Conservation (phyloP, 2,888 invertebrate species). For the Nematopogon swammerdamellus region DNA sequence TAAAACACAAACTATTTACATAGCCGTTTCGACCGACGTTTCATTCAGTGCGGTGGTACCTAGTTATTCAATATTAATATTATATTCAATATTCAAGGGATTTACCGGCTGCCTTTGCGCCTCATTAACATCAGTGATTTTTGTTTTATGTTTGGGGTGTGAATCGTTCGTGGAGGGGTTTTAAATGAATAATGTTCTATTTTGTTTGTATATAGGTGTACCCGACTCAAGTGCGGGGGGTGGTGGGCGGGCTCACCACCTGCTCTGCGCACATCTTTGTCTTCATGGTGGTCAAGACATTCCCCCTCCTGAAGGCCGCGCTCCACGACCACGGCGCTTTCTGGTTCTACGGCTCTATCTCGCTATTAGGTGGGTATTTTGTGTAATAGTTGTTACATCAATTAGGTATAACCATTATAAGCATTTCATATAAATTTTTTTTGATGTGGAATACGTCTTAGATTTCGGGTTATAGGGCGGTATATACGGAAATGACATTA, state of each 20-base stretch:
- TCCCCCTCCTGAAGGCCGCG: slow-evolving; percentile 46
- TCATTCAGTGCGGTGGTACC: no score
- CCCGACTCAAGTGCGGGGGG: slow-evolving; percentile 55
- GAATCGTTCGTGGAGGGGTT: no score
- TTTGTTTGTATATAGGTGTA: no score
- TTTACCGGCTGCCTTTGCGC: no score
- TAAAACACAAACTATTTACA: no score
- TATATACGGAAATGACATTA: background rate
- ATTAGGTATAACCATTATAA: background rate
- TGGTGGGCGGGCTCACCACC: slow-evolving; percentile 65
- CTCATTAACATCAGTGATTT: no score
- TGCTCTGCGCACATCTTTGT: slow-evolving; percentile 62
- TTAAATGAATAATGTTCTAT: no score
- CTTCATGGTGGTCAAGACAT: slow-evolving; percentile 67
- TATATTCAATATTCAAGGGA: no score
- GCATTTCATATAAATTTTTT: background rate
- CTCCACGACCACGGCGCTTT: slow-evolving; percentile 60
- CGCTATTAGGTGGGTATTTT: slow-evolving; percentile 43
- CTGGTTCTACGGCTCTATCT: slow-evolving; percentile 59
- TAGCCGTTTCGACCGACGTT: no score
- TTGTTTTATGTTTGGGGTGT: no score
- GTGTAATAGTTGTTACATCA: background rate
- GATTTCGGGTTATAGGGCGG: background rate
- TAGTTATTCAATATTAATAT: no score
- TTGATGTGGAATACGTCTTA: background rate